These are phyloP conservation scores for Acipenser oxyrinchus DNA, from an alignment of 2,797 vertebrate species.

Conservation along the genomic window DNA sequence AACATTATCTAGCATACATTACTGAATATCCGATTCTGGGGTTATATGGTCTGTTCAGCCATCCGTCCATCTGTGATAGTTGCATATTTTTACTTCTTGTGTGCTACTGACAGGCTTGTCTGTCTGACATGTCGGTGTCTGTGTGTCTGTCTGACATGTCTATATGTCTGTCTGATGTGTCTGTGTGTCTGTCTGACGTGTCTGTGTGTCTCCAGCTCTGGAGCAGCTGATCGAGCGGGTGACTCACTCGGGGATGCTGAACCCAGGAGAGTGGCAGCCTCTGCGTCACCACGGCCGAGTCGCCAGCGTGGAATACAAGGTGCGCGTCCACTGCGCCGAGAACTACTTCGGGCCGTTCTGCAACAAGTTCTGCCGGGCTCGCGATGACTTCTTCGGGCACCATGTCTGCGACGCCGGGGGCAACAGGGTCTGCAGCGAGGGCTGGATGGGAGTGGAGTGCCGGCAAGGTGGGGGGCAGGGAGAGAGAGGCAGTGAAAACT, in stretches of 20 bases:
- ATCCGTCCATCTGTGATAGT: too few species aligned
- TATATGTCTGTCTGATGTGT: too few species aligned
- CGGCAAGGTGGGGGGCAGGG: slow-evolving; percentile 42
- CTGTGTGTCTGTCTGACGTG: too few species aligned
- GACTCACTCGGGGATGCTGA: slow-evolving; percentile 66
- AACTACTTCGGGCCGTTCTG: slow-evolving; percentile 67
- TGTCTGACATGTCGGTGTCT: too few species aligned
- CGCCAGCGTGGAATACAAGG: slow-evolving; percentile 54
- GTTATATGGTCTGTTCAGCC: too few species aligned
- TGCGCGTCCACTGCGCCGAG: slow-evolving; percentile 59
- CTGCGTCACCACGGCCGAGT: slow-evolving; percentile 49
- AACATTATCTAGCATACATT: too few species aligned
- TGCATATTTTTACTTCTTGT: too few species aligned
- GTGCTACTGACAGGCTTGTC: too few species aligned
- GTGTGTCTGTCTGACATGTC: too few species aligned
- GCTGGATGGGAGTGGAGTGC: slow-evolving; percentile 63
- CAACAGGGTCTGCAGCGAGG: slow-evolving; percentile 65
- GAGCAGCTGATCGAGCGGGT: slow-evolving; percentile 55
- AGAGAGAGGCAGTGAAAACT: background rate
- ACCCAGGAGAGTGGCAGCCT: slow-evolving; percentile 63
- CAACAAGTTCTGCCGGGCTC: slow-evolving; percentile 61
- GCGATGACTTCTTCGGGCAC: slow-evolving; percentile 68
- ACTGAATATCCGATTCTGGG: too few species aligned
- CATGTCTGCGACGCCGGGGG: slow-evolving; percentile 57
- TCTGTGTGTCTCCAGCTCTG: slow-evolving; percentile 37